Base-by-base conservation (phyloP, 1,140 invertebrate species). In the Drosophila nannoptera region DNA sequence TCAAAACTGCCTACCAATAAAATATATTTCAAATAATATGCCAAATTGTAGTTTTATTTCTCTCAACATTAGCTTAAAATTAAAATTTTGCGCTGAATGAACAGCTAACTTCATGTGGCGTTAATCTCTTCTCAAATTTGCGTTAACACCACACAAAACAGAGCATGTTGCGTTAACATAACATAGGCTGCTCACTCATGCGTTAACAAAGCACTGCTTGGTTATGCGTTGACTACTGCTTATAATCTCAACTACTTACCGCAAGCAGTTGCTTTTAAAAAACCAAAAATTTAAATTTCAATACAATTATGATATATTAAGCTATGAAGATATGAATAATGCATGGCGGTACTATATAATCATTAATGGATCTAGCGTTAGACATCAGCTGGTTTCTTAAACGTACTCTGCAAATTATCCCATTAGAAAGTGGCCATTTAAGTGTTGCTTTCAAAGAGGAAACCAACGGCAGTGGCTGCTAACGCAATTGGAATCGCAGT, bases 1-100 rank as follows among this genome's bases (percentile, higher is more conserved):
- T 88, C 81, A 88, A 88, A 88, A 88, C 86, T 88, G 86, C 86
- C 86, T 88, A 88, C 86, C 82, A 88, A 88, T 88, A 87, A 88
- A 88, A 87, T 88, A 88, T 88, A 88, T 88, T 88, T 88, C 82
- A 88, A 88, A 88, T 87, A 87, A 87, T 82, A 87, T 87, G 62
- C 38, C 1, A 60, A 61, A 38, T 38, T 8, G 0, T 5, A 43
- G 29, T 56, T 43, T 45, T 8, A 7, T 70, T 67, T 68, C 14
- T 16, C 2, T 7, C 6, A 9, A 3, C 3, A 22, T 2, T 3
- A 22, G 4, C 0, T 33, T 50, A 40, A 35, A 52, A 52, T 5
- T 29, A 4, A 49, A 49, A 49, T 32, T 6, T 32, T 6, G 11
- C 11, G 11, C 5, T n/a, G 31, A 1, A n/a, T 7, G 1, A 11